Percentiles rank a stretch among this genome's conserved stretches.
Conservation (phyloP, 2,113 vertebrate species). For the Charina bottae region DNA sequence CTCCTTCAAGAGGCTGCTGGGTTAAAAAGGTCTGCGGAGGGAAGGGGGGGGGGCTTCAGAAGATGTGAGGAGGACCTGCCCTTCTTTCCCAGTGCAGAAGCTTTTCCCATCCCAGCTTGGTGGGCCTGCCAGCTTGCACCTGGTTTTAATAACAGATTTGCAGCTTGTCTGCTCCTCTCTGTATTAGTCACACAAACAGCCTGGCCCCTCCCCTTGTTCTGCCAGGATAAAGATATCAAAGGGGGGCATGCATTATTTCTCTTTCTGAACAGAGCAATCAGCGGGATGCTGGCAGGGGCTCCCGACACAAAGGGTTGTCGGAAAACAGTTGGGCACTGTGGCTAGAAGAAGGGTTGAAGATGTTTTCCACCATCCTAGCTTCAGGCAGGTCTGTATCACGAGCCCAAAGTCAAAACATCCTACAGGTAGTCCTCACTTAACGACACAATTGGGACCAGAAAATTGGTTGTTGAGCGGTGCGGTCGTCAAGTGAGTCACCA, state of each 20-base stretch:
- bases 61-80: no score
- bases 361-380: no score
- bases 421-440: background rate
- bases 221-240: no score
- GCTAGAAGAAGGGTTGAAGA: background rate
- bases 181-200: background rate
- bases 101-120: background rate
- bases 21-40: background rate
- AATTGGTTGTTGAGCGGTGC: no score
- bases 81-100: background rate
- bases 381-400: background rate
- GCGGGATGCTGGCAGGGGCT: background rate
- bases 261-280: background rate
- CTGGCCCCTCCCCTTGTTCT: accelerated
- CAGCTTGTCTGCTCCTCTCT: background rate
- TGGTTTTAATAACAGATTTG: background rate
- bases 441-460: no score
- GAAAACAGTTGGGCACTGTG: background rate
- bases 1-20: background rate
- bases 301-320: background rate
- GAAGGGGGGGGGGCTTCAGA: background rate
- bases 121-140: conserved; percentile 26
- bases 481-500: no score
- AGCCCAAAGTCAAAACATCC: background rate
- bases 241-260: background rate